A percentile compares a stretch with the other conserved stretches of the same genome.
Conservation (phyloP, 2,888 invertebrate genomes). For the Pyrocoelia pectoralis region DNA sequence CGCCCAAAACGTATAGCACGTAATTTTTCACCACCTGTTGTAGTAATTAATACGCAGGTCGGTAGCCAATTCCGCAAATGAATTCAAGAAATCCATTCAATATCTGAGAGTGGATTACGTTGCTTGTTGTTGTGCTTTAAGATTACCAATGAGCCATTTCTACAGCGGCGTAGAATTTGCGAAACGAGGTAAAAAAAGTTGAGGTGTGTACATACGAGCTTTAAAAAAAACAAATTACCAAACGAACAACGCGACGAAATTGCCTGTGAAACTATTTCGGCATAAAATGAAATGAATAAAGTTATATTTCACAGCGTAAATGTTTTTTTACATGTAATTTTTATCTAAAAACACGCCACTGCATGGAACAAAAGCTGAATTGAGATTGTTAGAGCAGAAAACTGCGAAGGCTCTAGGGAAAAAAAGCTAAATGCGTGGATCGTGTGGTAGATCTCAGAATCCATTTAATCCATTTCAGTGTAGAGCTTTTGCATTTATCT, state of each 20-base stretch:
- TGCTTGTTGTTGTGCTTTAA: constrained; percentile 32
- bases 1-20: too few species aligned
- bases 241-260: constrained; percentile 7
- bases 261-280: constrained; percentile 9
- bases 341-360: constrained; percentile 24
- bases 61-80: constrained; percentile 47
- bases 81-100: constrained; percentile 46
- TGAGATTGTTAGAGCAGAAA: constrained; percentile 29
- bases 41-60: constrained; percentile 45
- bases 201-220: not conserved
- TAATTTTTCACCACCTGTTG: constrained; percentile 46
- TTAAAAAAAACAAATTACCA: not conserved
- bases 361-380: constrained; percentile 26
- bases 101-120: constrained; percentile 42
- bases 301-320: not conserved
- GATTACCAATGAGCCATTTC: constrained; percentile 34
- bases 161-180: constrained; percentile 18
- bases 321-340: constrained; percentile 12
- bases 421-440: constrained; percentile 40
- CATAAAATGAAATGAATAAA: constrained; percentile 6
- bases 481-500: constrained; percentile 36
- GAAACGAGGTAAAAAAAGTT: not conserved
- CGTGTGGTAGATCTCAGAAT: constrained; percentile 44
- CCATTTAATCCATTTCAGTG: constrained; percentile 44
- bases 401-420: constrained; percentile 28